phyloP scores from a whole-genome alignment of 2,888 invertebrate genomes.

The Dasysyrphus albostriatus region DNA sequence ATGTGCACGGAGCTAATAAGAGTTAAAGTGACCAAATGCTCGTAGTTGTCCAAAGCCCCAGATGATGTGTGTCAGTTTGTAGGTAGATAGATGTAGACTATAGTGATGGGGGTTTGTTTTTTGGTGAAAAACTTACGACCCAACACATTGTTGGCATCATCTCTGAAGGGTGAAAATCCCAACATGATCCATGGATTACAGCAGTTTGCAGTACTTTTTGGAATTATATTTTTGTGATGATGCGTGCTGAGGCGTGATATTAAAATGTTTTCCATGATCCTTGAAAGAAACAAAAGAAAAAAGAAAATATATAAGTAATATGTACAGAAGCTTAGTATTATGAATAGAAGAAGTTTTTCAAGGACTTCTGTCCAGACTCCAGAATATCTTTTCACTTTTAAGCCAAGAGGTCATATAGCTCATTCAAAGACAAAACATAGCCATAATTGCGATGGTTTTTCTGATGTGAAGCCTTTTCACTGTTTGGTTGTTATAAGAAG shows the following conservation, averaged over 20 bases:
- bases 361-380: background rate
- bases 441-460: too few relatives aligned
- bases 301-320: too few relatives aligned
- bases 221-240: background rate
- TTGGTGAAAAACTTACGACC: background rate
- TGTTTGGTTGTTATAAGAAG: too few relatives aligned
- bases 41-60: background rate
- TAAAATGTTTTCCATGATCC: conserved; percentile 4
- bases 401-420: background rate
- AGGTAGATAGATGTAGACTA: background rate
- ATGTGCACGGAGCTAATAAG: conserved; percentile 41
- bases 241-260: conserved; percentile 13
- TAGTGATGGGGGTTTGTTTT: background rate
- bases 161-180: conserved; percentile 30
- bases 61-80: background rate
- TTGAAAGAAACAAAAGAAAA: background rate
- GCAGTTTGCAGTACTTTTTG: conserved; percentile 25
- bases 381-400: background rate
- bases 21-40: conserved; percentile 43
- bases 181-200: conserved; percentile 50
- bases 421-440: too few relatives aligned
- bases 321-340: background rate
- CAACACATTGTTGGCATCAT: conserved; percentile 30
- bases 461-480: too few relatives aligned
- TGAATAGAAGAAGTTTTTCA: background rate